Evolutionary conservation across 2,797 vertebrate species (phyloP), one percentile per base, ranked within the genome.

Genomic region (Fistularia commersonii): DNA sequence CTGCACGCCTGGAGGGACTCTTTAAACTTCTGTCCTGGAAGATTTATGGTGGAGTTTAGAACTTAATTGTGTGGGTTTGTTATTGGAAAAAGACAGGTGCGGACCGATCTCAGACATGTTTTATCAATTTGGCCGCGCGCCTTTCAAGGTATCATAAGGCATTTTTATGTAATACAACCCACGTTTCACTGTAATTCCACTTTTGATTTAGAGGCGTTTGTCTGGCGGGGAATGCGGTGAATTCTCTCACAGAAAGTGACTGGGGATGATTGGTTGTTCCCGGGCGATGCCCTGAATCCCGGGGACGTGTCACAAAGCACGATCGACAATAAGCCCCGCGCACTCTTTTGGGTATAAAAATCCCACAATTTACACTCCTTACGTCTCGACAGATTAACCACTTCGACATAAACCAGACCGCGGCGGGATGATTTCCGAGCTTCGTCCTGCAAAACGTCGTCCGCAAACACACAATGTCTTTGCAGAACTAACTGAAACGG

Each of bases 41-140:
- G 80, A 86, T 88, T 88, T 85, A 86, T 80, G 61, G 37, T 55
- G 32, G 72, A 85, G 79, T 83, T 88, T 80, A 81, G 71, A 77
- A 86, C 70, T 79, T 86, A 86, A 89, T 89, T 89, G 83, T 83
- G 69, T 34, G 46, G 67, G 44, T 86, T 87, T 87, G 79, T 86
- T 87, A 83, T 81, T 84, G 73, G 72, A 77, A 77, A 83, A 76
- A 88, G 74, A 83, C 82, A 87, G 74, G 80, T 86, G 81, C 74
- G 66, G 76, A 78, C 82, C 64, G 58, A 76, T 82, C 69, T 39
- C 66, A 76, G 76, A 57, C 85, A 87, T 82, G 84, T 86, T 88
- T 79, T 84, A 73, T 88, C 79, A 76, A 69, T 87, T 75, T 79
- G 56, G 53, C 65, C 77, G 45, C 60, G 63, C 64, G 57, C 82